These are phyloP conservation scores for Hozukius guyotensis DNA, from an alignment of 2,797 vertebrate species.

Conservation along the genomic window DNA sequence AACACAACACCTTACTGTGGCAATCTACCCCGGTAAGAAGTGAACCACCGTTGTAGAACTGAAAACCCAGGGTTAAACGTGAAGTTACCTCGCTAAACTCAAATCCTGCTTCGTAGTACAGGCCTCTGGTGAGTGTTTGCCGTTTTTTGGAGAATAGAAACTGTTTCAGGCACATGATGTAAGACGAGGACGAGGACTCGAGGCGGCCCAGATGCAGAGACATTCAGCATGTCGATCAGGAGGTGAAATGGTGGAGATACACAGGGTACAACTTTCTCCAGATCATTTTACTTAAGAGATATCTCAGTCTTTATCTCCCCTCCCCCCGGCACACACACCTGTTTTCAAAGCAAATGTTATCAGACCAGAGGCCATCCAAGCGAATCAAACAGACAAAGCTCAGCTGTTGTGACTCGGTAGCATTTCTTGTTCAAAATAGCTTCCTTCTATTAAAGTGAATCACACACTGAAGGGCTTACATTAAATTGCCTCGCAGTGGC, in stretches of 20 bases:
- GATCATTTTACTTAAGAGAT: slow-evolving; percentile 15
- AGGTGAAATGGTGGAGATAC: slow-evolving; percentile 32
- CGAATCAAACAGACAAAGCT: slow-evolving; percentile 55
- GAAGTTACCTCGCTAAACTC: neutral
- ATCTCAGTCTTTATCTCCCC: slow-evolving; percentile 29
- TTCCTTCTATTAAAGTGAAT: slow-evolving; percentile 39
- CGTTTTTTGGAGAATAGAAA: slow-evolving; percentile 37
- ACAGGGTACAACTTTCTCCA: slow-evolving; percentile 17
- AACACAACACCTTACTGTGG: no score
- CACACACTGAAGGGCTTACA: slow-evolving; percentile 20
- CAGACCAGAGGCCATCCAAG: slow-evolving; percentile 55
- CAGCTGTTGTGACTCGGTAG: slow-evolving; percentile 40
- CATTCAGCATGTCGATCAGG: slow-evolving; percentile 18
- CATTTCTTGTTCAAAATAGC: slow-evolving; percentile 48
- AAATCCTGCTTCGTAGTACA: neutral
- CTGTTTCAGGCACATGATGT: slow-evolving; percentile 49
- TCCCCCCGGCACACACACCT: slow-evolving; percentile 41
- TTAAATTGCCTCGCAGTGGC: slow-evolving; percentile 26
- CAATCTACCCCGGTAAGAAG: neutral
- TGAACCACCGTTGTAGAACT: neutral
- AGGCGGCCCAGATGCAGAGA: slow-evolving; percentile 1
- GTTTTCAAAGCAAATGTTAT: slow-evolving; percentile 64
- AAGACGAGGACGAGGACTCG: slow-evolving; percentile 24
- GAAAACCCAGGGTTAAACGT: neutral
- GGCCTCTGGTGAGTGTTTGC: slow-evolving; percentile 13